These are phyloP conservation scores for Drosophila simulans DNA, from an alignment of 1,140 invertebrate genomes.

Conservation along the genomic window DNA sequence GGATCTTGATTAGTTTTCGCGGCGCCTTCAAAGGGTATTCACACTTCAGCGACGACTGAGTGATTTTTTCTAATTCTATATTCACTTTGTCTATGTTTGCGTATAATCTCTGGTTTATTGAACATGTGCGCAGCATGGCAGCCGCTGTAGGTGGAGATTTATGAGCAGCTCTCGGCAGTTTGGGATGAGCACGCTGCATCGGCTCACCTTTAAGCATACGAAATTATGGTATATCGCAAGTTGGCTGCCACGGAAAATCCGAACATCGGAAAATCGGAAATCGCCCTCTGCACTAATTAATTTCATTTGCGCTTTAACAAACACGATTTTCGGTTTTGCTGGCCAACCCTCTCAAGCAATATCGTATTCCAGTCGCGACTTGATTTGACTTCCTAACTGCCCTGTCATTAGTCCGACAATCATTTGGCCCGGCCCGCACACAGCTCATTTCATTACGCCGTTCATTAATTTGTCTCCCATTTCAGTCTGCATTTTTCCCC, in stretches of 20 bases:
- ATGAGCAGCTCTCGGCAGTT: constrained; percentile 16
- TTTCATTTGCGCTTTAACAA: constrained; percentile 27
- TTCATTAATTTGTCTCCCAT: constrained; percentile 54
- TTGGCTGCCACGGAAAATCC: background rate
- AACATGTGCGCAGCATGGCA: constrained; percentile 48
- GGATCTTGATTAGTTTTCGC: constrained; percentile 23
- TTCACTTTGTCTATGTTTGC: constrained; percentile 58
- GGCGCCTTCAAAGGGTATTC: constrained; percentile 31
- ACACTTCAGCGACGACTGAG: constrained; percentile 3
- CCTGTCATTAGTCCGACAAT: constrained; percentile 64
- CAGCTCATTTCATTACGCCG: constrained; percentile 48
- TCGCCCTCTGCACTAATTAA: constrained; percentile 34
- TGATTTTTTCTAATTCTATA: constrained; percentile 40
- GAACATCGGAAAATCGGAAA: background rate
- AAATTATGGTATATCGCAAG: constrained; percentile 12
- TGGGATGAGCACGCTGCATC: constrained; percentile 11
- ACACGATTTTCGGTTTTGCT: background rate
- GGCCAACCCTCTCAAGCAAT: constrained; percentile 37
- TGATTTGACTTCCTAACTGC: constrained; percentile 68
- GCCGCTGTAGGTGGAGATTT: constrained; percentile 36
- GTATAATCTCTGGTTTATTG: constrained; percentile 53
- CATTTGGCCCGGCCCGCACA: constrained; percentile 24
- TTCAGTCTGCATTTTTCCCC: constrained; percentile 2
- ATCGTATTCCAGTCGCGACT: constrained; percentile 75
- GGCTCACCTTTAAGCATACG: constrained; percentile 42